A percentile compares a stretch with the other conserved stretches of the same genome.
phyloP scores from a whole-genome alignment of 2,797 vertebrate species.

The Decapterus maruadsi region DNA sequence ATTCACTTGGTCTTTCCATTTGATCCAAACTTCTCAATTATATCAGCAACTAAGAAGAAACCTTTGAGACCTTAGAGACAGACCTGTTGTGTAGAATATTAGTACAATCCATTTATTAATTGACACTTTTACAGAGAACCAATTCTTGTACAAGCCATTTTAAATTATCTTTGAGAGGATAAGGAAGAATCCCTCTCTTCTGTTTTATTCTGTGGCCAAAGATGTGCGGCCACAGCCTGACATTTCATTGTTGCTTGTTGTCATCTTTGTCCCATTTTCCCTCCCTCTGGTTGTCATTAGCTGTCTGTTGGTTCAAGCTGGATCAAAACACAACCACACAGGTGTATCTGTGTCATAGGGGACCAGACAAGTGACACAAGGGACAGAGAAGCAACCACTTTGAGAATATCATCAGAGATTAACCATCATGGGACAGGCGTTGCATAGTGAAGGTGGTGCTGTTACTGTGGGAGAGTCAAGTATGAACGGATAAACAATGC shows the following conservation, averaged over 20 bases:
- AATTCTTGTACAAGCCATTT: neutral
- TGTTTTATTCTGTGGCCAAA: neutral
- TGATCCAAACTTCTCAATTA: neutral
- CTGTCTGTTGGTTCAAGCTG: neutral
- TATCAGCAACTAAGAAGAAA: neutral
- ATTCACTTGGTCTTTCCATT: neutral
- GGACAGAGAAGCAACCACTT: constrained; percentile 22
- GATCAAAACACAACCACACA: constrained; percentile 24
- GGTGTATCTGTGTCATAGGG: neutral
- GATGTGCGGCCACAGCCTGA: neutral
- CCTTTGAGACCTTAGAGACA: no score
- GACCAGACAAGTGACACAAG: constrained; percentile 29
- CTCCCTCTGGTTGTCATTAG: constrained; percentile 38
- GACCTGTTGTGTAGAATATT: neutral
- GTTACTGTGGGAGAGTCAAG: neutral
- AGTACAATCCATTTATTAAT: neutral
- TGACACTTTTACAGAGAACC: neutral
- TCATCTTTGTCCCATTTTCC: neutral
- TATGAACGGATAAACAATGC: neutral
- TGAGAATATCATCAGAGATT: constrained; percentile 23
- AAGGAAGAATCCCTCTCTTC: no score
- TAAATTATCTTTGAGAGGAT: neutral
- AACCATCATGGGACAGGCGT: constrained; percentile 42
- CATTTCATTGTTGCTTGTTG: constrained; percentile 15
- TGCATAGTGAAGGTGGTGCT: constrained; percentile 6